A percentile compares a stretch with the other conserved stretches of the same genome.
Conservation (phyloP, 2,888 invertebrate species). For the Chirona hameri region DNA sequence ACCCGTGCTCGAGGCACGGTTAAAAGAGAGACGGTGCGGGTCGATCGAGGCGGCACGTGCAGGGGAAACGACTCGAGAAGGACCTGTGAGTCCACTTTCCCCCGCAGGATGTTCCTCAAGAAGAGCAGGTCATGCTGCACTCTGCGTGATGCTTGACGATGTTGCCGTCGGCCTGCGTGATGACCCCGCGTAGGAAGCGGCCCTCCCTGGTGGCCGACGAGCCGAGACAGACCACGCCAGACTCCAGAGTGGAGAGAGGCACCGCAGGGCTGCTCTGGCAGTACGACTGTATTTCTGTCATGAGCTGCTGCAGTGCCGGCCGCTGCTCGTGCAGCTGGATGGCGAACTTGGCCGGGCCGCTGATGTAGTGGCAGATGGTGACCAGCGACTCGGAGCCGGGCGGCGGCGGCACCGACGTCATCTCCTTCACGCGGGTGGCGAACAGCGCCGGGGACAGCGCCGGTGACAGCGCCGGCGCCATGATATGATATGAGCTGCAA, state of each 20-base stretch:
- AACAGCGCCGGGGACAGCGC: constrained; percentile 41
- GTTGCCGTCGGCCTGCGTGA: constrained; percentile 1
- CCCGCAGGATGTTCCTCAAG: no score
- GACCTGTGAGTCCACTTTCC: no score
- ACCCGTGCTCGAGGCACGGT: no score
- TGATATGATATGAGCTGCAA: no score
- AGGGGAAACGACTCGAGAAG: no score
- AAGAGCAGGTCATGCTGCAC: no score
- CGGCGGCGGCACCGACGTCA: background rate
- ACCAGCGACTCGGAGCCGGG: background rate
- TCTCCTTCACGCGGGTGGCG: constrained; percentile 37
- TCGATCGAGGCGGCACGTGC: no score
- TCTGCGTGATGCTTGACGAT: no score
- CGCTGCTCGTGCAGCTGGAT: background rate
- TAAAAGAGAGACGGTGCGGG: no score
- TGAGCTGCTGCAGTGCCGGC: constrained; percentile 1
- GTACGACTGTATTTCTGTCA: constrained; percentile 34
- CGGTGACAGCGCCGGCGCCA: no score
- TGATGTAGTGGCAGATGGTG: constrained; percentile 13
- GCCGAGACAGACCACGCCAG: background rate
- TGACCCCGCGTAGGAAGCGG: background rate
- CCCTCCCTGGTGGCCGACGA: background rate
- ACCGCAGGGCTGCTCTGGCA: constrained; percentile 39
- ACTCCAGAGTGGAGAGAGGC: background rate
- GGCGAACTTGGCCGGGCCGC: constrained; percentile 22